Conservation (phyloP, 1,140 invertebrate species). For the Conus betulinus region DNA sequence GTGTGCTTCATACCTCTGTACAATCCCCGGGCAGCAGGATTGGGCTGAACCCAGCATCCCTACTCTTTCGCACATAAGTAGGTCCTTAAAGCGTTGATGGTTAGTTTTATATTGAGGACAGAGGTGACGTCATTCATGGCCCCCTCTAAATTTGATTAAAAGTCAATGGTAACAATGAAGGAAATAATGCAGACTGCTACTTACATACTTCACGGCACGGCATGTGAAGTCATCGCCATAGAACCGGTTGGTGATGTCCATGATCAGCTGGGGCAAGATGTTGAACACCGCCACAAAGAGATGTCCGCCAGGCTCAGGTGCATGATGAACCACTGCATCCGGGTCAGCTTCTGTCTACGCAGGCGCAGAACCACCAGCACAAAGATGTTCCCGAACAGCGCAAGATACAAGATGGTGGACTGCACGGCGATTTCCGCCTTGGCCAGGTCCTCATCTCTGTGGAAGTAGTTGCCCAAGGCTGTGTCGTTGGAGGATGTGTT, state of each 20-base stretch:
- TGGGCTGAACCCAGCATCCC: too few species aligned
- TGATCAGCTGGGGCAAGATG: constrained; percentile 84
- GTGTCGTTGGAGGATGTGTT: constrained; percentile 4
- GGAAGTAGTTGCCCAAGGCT: not conserved
- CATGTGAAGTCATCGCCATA: constrained; percentile 82
- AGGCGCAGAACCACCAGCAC: constrained; percentile 78
- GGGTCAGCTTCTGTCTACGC: constrained; percentile 79
- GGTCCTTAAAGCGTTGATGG: too few species aligned
- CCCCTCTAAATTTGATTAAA: too few species aligned
- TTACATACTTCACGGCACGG: constrained; percentile 79
- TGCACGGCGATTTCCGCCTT: constrained; percentile 60
- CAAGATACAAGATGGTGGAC: constrained; percentile 80
- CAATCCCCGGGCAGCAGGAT: too few species aligned
- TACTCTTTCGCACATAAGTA: too few species aligned
- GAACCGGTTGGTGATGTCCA: constrained; percentile 83
- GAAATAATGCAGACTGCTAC: not conserved
- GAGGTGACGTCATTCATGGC: too few species aligned
- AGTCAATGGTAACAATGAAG: too few species aligned
- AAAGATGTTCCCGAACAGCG: constrained; percentile 82
- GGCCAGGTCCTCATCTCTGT: constrained; percentile 56
- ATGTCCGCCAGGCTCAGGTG: constrained; percentile 85
- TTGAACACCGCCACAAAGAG: constrained; percentile 84
- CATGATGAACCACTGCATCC: constrained; percentile 87
- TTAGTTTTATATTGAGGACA: too few species aligned
- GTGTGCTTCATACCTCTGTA: too few species aligned